phyloP scores from a whole-genome alignment of 2,888 invertebrate genomes.

The Lycophotia porphyrea region DNA sequence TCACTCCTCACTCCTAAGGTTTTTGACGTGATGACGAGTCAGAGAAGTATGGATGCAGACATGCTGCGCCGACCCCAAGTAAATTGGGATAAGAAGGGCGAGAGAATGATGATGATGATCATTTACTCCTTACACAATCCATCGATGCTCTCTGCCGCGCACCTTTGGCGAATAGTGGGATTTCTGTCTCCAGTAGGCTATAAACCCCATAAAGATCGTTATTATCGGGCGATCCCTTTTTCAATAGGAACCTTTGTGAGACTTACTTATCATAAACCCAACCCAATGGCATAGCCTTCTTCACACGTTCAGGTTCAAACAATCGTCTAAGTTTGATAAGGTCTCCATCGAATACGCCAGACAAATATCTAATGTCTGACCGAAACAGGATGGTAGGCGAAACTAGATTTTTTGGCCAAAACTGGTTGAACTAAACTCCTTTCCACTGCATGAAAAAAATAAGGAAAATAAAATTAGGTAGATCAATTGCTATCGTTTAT shows the following conservation, averaged over 20 bases:
- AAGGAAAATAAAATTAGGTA: slow-evolving; percentile 72
- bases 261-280: not conserved
- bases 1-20: too few species aligned
- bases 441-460: not conserved
- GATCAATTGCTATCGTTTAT: slow-evolving; percentile 90
- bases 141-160: not conserved
- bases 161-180: not conserved
- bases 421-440: too few species aligned
- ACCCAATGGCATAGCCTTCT: not conserved
- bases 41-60: too few species aligned
- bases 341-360: not conserved
- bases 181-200: not conserved
- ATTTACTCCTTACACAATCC: too few species aligned
- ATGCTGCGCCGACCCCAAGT: too few species aligned
- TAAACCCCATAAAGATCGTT: too few species aligned
- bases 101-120: too few species aligned
- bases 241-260: not conserved
- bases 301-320: not conserved
- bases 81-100: too few species aligned
- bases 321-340: not conserved
- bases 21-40: too few species aligned
- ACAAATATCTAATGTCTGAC: too few species aligned
- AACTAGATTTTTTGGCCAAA: too few species aligned
- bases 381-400: too few species aligned
- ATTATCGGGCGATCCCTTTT: not conserved